phyloP scores from a whole-genome alignment of 2,113 vertebrate genomes.

The Semicossyphus pulcher region DNA sequence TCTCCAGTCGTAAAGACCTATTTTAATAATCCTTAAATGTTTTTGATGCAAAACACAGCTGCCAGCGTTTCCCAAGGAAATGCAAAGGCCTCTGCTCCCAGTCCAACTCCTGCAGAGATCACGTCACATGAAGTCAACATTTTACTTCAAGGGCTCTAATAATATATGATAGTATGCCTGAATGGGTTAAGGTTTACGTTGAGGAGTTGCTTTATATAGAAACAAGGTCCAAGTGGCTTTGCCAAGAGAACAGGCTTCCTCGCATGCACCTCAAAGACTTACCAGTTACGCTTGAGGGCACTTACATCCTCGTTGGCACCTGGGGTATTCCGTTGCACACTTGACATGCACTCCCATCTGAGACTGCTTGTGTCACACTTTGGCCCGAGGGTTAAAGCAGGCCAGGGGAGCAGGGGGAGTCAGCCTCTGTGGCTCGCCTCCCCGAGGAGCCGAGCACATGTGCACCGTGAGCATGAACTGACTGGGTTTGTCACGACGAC shows the following conservation, averaged over 20 bases:
- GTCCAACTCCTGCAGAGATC: conserved; percentile 10
- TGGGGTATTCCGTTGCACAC: conserved; percentile 57
- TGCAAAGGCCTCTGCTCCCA: conserved; percentile 18
- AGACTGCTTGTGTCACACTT: conserved; percentile 60
- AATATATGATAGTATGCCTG: conserved; percentile 35
- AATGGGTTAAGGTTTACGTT: conserved; percentile 30
- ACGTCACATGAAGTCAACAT: conserved; percentile 32
- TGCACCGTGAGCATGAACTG: conserved; percentile 54
- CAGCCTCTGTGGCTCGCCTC: conserved; percentile 41
- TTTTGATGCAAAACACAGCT: conserved; percentile 40
- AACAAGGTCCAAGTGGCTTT: background rate
- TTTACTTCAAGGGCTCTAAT: conserved; percentile 34
- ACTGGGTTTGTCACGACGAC: conserved; percentile 52
- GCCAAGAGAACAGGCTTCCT: conserved; percentile 44
- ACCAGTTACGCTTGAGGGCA: conserved; percentile 57
- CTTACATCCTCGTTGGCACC: conserved; percentile 57
- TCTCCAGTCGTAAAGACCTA: conserved; percentile 14
- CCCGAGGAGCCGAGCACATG: conserved; percentile 46
- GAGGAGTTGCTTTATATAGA: conserved; percentile 44
- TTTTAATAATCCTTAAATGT: conserved; percentile 38
- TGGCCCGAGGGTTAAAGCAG: conserved; percentile 63
- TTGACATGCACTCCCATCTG: conserved; percentile 69
- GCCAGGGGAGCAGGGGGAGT: conserved; percentile 44
- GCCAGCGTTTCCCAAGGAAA: conserved; percentile 25
- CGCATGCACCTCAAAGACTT: conserved; percentile 34